phyloP scores from a whole-genome alignment of 2,113 vertebrate genomes.

The Seriola quinqueradiata region DNA sequence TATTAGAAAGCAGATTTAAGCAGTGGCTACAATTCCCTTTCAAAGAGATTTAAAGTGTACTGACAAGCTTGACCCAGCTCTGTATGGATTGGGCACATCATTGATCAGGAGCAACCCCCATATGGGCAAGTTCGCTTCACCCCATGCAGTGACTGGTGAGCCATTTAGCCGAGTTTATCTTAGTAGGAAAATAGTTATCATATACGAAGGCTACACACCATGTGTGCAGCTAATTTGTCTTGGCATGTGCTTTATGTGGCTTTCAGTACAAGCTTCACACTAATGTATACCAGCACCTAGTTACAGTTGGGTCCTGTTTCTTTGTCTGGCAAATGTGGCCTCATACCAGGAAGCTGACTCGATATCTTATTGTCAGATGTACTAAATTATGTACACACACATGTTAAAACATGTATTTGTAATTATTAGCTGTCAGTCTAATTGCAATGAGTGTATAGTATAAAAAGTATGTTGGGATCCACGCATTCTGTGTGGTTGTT shows the following conservation, averaged over 20 bases:
- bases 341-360: constrained; percentile 5
- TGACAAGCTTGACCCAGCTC: not conserved
- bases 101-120: constrained; percentile 32
- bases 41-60: constrained; percentile 1
- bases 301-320: not conserved
- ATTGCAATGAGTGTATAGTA: not conserved
- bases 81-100: constrained; percentile 40
- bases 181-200: not conserved
- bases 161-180: not conserved
- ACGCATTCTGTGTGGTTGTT: not conserved
- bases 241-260: not conserved
- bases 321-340: constrained; percentile 2
- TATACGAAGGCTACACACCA: not conserved
- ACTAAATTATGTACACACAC: not conserved
- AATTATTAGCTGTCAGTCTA: not conserved
- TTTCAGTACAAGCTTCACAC: not conserved
- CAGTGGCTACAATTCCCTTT: not conserved
- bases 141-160: constrained; percentile 6
- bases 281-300: not conserved
- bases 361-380: not conserved
- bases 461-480: constrained; percentile 8
- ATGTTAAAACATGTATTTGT: constrained; percentile 5
- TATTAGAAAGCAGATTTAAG: not conserved
- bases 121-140: constrained; percentile 10
- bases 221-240: constrained; percentile 9